Evolutionary conservation across 1,140 invertebrate species (phyloP).

Genomic region (Drosophila yakuba): DNA sequence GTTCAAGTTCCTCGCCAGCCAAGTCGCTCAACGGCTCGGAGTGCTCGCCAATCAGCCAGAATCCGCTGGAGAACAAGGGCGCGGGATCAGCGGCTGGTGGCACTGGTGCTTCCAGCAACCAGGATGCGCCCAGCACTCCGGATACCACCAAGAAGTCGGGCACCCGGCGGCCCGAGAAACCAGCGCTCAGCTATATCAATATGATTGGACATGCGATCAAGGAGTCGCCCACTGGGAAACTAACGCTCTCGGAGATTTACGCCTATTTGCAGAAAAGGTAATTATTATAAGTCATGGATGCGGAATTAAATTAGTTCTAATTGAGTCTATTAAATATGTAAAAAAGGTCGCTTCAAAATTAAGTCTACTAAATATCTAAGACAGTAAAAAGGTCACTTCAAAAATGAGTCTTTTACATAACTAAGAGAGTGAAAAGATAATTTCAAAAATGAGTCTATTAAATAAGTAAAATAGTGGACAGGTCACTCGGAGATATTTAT

Average conservation of each 20-base stretch:
- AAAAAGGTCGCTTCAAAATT: too few species aligned
- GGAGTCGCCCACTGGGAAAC: slow-evolving; percentile 92
- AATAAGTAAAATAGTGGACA: too few species aligned
- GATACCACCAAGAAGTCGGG: slow-evolving; percentile 86
- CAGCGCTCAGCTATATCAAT: slow-evolving; percentile 98
- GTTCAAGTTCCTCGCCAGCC: slow-evolving; percentile 65
- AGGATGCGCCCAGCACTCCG: slow-evolving; percentile 49
- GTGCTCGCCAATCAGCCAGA: slow-evolving; percentile 30
- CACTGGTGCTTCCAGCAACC: slow-evolving; percentile 13
- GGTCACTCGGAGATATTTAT: too few species aligned
- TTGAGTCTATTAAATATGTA: too few species aligned
- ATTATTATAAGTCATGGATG: neutral
- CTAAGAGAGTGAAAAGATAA: too few species aligned
- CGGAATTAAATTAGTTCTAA: neutral
- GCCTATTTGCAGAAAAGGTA: slow-evolving; percentile 91
- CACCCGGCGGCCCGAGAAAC: slow-evolving; percentile 94
- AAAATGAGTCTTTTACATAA: too few species aligned
- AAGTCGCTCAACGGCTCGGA: slow-evolving; percentile 63
- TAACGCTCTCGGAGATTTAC: slow-evolving; percentile 96
- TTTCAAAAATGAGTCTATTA: too few species aligned
- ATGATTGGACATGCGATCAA: slow-evolving; percentile 99
- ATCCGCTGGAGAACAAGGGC: slow-evolving; percentile 5
- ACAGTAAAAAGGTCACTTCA: too few species aligned
- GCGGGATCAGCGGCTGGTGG: neutral
- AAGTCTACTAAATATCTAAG: too few species aligned